phyloP scores from a whole-genome alignment of 2,888 invertebrate genomes.

The Phorcus lineatus region DNA sequence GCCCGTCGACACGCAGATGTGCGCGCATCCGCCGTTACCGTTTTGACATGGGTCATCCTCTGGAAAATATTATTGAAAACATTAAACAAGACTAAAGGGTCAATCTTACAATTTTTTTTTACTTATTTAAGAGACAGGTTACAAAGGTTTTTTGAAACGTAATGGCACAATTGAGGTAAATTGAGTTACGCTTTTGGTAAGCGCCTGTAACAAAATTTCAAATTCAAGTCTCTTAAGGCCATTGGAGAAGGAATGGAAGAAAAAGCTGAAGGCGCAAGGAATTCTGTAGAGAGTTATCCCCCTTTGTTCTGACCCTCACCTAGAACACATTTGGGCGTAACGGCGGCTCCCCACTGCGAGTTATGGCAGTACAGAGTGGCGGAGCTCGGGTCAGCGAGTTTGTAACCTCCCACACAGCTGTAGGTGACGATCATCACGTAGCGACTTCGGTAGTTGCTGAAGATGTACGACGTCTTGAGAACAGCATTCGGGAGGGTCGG shows the following conservation, averaged over 20 bases:
- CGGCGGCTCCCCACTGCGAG: conserved; percentile 36
- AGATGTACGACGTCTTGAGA: conserved; percentile 41
- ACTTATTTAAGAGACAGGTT: no score
- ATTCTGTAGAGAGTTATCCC: no score
- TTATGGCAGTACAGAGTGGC: conserved; percentile 42
- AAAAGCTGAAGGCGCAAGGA: no score
- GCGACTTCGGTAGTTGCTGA: conserved; percentile 36
- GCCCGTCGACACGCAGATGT: conserved; percentile 48
- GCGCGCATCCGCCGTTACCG: conserved; percentile 61
- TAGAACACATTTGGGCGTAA: conserved; percentile 38
- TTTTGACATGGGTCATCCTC: conserved; percentile 48
- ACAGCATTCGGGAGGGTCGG: conserved; percentile 39
- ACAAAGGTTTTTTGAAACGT: no score
- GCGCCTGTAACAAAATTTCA: no score
- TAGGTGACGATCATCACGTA: conserved; percentile 51
- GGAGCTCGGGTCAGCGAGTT: conserved; percentile 33
- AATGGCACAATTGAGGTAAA: no score
- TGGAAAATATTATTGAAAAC: conserved; percentile 6
- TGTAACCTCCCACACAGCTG: conserved; percentile 41
- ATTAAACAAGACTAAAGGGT: no score
- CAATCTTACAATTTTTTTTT: no score
- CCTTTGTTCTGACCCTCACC: conserved; percentile 29
- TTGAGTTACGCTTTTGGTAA: no score
- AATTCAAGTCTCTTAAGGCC: no score
- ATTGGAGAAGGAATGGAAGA: no score